A percentile compares a stretch with the other conserved stretches of the same genome.
These are phyloP conservation scores for Thymelicus lineola DNA, from an alignment of 2,888 invertebrate genomes.

Conservation along the genomic window DNA sequence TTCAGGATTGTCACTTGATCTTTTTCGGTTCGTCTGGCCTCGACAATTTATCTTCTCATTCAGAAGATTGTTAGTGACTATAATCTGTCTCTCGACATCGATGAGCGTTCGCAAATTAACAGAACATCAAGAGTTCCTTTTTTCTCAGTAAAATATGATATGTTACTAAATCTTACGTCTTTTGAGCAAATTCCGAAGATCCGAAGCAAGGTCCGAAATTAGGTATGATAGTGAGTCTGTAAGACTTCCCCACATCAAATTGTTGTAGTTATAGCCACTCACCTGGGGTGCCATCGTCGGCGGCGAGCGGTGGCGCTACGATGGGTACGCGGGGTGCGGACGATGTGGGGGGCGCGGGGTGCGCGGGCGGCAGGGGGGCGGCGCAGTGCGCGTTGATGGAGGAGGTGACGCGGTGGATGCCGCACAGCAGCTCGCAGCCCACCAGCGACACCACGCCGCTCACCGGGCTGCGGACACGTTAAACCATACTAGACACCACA, in stretches of 20 bases:
- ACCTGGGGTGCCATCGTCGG: slow-evolving; percentile 37
- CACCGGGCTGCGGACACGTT: slow-evolving; percentile 66
- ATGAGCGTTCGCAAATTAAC: no score
- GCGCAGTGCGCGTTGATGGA: slow-evolving; percentile 69
- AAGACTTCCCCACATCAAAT: slow-evolving; percentile 41
- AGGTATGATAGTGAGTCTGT: no score
- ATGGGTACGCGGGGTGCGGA: slow-evolving; percentile 46
- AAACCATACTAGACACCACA: background rate
- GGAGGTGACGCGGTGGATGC: slow-evolving; percentile 84
- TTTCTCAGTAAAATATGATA: no score
- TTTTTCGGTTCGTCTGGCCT: no score
- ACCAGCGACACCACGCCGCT: slow-evolving; percentile 86
- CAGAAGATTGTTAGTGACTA: no score
- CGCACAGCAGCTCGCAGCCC: slow-evolving; percentile 87
- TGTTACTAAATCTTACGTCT: no score
- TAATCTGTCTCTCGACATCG: no score
- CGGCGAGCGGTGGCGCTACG: slow-evolving; percentile 21
- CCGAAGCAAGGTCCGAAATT: no score
- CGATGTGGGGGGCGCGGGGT: slow-evolving; percentile 35
- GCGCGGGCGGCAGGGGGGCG: slow-evolving; percentile 34
- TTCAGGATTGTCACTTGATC: no score
- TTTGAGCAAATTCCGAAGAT: no score
- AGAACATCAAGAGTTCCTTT: no score
- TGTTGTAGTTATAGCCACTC: slow-evolving; percentile 3
- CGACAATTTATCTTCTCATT: no score